Conservation (phyloP, 2,888 invertebrate species). For the Mallateleia sp. region DNA sequence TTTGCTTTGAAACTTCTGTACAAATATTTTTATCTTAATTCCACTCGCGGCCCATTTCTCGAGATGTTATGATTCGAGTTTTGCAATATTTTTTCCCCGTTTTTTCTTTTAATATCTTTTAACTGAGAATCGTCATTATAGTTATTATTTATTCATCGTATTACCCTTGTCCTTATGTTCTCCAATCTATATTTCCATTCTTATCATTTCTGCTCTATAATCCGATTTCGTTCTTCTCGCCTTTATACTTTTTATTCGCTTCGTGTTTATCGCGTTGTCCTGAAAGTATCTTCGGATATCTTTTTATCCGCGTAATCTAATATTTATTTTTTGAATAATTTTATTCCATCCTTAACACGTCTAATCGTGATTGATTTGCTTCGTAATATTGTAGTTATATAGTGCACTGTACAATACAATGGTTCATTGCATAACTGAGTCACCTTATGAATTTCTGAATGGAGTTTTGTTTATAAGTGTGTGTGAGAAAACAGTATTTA, state of each 20-base stretch:
- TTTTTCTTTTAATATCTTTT: conserved; percentile 1
- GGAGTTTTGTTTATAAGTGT: too few species aligned
- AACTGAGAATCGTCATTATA: conserved; percentile 6
- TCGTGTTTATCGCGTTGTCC: conserved; percentile 33
- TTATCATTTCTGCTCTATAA: conserved; percentile 55
- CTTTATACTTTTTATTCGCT: conserved; percentile 25
- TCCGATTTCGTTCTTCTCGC: conserved; percentile 54
- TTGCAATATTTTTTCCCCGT: not conserved
- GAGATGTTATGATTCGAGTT: not conserved
- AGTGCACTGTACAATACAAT: too few species aligned
- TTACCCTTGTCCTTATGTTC: conserved; percentile 28
- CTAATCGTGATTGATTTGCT: conserved; percentile 68
- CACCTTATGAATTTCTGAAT: conserved; percentile 39
- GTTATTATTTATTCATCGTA: conserved; percentile 46
- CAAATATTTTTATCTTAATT: conserved; percentile 67
- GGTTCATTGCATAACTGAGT: conserved; percentile 55
- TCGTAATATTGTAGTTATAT: conserved; percentile 52
- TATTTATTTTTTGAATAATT: conserved; percentile 67
- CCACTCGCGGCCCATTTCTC: conserved; percentile 8
- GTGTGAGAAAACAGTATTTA: too few species aligned
- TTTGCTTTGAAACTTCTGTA: conserved; percentile 54
- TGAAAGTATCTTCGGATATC: conserved; percentile 44
- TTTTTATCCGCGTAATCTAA: conserved; percentile 59
- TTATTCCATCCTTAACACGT: conserved; percentile 57
- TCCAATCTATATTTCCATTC: conserved; percentile 23